Conservation (phyloP, 2,113 vertebrate genomes). For the Tyrannus savana region DNA sequence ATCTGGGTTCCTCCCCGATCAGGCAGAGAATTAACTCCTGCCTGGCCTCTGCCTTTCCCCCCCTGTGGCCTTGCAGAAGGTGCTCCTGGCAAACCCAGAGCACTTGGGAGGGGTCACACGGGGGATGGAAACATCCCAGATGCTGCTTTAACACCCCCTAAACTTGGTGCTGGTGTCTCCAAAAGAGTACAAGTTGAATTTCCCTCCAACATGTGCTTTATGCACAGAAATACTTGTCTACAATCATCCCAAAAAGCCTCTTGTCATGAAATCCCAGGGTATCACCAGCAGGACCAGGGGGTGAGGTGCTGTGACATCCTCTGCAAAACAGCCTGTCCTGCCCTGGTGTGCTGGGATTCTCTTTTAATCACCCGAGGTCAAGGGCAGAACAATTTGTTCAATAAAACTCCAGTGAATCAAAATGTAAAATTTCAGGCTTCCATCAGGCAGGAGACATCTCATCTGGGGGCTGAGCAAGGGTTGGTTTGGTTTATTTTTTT, state of each 20-base stretch:
- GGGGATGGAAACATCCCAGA: neutral
- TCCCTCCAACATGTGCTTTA: neutral
- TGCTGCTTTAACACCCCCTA: neutral
- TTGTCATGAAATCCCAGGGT: neutral
- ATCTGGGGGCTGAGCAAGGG: neutral
- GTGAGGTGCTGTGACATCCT: neutral
- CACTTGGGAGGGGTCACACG: neutral
- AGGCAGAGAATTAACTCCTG: conserved; percentile 39
- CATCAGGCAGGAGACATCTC: neutral
- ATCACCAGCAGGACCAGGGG: neutral
- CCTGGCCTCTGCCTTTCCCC: neutral
- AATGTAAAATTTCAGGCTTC: neutral
- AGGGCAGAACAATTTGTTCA: neutral
- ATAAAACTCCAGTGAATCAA: neutral
- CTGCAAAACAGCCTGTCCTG: neutral
- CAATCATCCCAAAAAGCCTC: neutral
- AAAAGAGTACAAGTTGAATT: neutral
- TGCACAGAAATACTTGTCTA: neutral
- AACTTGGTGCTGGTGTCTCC: neutral
- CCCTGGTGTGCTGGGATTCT: neutral
- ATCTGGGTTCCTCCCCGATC: neutral
- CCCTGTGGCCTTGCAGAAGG: neutral
- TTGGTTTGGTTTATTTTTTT: neutral
- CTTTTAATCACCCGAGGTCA: neutral
- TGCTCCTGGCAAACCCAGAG: neutral